Evolutionary conservation across 2,113 vertebrate species (phyloP), one percentile per base, ranked within the genome.

Genomic region (Pholis gunnellus): DNA sequence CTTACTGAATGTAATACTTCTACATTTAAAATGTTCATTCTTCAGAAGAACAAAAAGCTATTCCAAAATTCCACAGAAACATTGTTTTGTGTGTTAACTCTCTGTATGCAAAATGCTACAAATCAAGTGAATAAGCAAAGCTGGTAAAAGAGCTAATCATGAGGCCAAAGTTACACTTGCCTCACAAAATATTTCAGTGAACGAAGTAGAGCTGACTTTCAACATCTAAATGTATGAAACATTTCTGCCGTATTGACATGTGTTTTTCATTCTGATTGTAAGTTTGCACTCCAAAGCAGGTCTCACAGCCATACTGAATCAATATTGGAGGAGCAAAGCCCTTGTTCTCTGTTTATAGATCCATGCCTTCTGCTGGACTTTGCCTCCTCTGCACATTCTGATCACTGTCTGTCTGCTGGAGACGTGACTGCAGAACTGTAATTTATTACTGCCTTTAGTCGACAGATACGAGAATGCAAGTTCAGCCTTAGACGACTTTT

Each of bases 311-410:
- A 71, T 83, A 78, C 87, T 84, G 82, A 92, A 94, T 95, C 93
- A 92, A 95, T 95, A 94, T 85, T 91, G 72, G 79, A 89, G 76
- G 89, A 89, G 89, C 91, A 87, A 63, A 88, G 83, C 75, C 72
- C 79, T 88, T 93, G 93, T 93, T 91, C 92, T 89, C 79, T 72
- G 81, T 92, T 88, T 92, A 92, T 94, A 90, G 91, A 93, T 93
- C 90, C 40, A 44, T 60, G 74, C 81, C 85, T 89, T 92, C 83
- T 87, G 89, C 85, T 81, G 87, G 87, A 88, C 91, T 92, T 81
- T 86, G 87, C 85, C 89, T 92, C 80, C 87, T 88, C 83, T 92
- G 89, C 91, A 94, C 90, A 86, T 92, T 93, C 78, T 75, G 83
- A 92, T 91, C 75, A 70, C 81, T 80, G 89, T 89, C 89, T 91